Conservation (phyloP, 2,113 vertebrate species). For the Argyrosomus japonicus region DNA sequence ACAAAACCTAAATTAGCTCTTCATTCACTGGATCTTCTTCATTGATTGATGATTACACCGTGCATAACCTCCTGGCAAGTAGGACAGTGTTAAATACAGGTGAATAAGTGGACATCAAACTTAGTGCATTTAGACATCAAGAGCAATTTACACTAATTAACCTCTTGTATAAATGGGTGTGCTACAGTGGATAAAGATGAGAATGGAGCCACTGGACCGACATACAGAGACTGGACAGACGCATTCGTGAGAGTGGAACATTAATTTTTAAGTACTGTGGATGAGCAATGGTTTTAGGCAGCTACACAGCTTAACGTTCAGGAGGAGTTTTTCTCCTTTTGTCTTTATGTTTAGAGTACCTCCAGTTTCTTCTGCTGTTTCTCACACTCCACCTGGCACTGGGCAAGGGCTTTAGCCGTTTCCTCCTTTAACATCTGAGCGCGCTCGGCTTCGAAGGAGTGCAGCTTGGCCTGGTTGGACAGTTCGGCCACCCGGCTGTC, state of each 20-base stretch:
- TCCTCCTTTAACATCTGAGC: slow-evolving; percentile 94
- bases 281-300: neutral
- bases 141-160: slow-evolving; percentile 21
- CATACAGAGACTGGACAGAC: neutral
- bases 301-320: neutral
- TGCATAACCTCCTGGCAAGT: neutral
- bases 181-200: slow-evolving; percentile 14
- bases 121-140: slow-evolving; percentile 18
- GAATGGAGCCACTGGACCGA: neutral
- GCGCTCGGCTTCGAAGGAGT: slow-evolving; percentile 93
- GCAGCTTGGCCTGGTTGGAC: slow-evolving; percentile 92
- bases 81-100: slow-evolving; percentile 22
- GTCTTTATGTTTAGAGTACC: slow-evolving; percentile 81
- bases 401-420: slow-evolving; percentile 90
- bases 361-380: slow-evolving; percentile 98
- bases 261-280: neutral
- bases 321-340: neutral
- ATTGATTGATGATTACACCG: neutral
- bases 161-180: slow-evolving; percentile 5
- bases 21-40: neutral
- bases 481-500: slow-evolving; percentile 92
- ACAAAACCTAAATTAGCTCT: neutral
- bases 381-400: slow-evolving; percentile 96
- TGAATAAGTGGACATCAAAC: slow-evolving; percentile 16
- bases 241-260: neutral